Base-by-base conservation (phyloP, 1,140 invertebrate species). In the Bombus confusus region DNA sequence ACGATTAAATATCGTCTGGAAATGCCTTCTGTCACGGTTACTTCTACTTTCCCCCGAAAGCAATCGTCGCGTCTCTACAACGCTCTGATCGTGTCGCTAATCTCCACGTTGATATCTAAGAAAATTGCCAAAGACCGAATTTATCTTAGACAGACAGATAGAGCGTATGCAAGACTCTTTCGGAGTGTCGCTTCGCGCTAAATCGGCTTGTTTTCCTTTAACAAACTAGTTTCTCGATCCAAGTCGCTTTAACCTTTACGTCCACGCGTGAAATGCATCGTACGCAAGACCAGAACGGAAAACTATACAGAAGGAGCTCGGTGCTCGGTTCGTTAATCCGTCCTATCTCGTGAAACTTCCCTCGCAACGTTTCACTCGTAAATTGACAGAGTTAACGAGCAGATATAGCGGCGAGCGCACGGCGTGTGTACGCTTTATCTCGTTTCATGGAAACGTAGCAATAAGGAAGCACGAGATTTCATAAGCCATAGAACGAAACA, bases 401-500 rank as follows among this genome's bases (percentile, higher is more conserved):
- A 83, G 82, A 77, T 68, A 64, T 22, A 52, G 12, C 5, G 22
- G 28, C 25, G 25, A 41, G 22, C 74, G 37, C 18, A 5, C 22
- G 3, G 25, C 57, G 41, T 47, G 73, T n/a, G 28, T 31, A 9
- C n/a, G 43, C 37, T 78, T 83, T 78, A 78, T 84, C 76, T 71
- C 59, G 34, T 34, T 72, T 80, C 68, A 52, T 73, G 83, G 77
- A 72, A 80, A 69, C 28, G 47, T 52, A 39, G 83, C 83, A 85
- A 73, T 72, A 72, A 85, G 83, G 83, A 85, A 85, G 57, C 76
- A 25, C 52, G 52, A 37, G 83, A 80, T 85, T 80, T 69, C 37
- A 79, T 62, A 71, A 64, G 41, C 25, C 76, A 37, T 43, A 71
- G 69, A 62, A 34, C n/a, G 62, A 52, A 13, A 18, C 18, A 22